Evolutionary conservation across 2,113 vertebrate genomes (phyloP).

Genomic region (Serinus canaria): DNA sequence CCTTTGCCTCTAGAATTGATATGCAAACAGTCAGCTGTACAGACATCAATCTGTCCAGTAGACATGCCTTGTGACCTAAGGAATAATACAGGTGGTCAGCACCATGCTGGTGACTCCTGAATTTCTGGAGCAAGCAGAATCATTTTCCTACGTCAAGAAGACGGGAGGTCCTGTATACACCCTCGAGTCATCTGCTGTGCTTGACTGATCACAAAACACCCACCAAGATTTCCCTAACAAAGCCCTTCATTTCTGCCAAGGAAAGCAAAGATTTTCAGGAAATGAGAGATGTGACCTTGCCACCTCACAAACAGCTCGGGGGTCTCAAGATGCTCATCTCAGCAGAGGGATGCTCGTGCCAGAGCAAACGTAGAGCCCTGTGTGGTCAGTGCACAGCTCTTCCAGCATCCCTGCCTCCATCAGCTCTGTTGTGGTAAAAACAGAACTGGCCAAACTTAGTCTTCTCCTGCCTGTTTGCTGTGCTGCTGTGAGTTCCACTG

Average conservation of each 20-base stretch:
- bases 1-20: constrained; percentile 44
- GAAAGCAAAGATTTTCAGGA: constrained; percentile 47
- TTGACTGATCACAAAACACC: constrained; percentile 44
- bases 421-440: not conserved
- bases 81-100: constrained; percentile 60
- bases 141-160: not conserved
- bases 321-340: constrained; percentile 12
- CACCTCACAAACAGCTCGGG: not conserved
- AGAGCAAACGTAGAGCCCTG: not conserved
- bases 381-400: not conserved
- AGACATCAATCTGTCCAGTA: constrained; percentile 50
- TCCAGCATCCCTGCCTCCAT: not conserved
- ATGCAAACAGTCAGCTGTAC: constrained; percentile 49
- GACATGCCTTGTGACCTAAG: not conserved
- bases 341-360: not conserved
- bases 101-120: constrained; percentile 25
- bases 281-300: not conserved
- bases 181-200: constrained; percentile 11
- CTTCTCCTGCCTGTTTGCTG: not conserved
- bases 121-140: constrained; percentile 9
- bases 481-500: not conserved
- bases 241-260: constrained; percentile 23
- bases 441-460: not conserved
- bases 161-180: not conserved
- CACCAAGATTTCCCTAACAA: constrained; percentile 14